Percentiles rank a stretch among this genome's conserved stretches.
Evolutionary conservation across 1,140 invertebrate genomes (phyloP).

Genomic region (Drosophila novamexicana): DNA sequence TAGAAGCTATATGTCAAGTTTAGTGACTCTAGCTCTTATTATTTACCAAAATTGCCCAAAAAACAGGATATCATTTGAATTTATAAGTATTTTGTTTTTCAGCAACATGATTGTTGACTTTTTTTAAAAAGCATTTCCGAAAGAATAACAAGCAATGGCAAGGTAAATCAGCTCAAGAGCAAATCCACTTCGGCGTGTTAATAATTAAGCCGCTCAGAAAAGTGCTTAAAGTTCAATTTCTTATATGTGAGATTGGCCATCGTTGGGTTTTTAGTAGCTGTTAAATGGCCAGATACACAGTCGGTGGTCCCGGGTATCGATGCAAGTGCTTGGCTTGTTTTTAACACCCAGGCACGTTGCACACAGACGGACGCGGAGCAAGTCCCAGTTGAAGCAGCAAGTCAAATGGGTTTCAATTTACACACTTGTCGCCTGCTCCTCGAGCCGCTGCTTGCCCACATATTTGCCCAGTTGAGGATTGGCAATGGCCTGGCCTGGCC

Average conservation of each 20-base stretch:
- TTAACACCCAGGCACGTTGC: constrained; percentile 65
- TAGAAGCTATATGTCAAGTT: no score
- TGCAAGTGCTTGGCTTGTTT: constrained; percentile 68
- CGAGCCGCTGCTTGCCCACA: constrained; percentile 45
- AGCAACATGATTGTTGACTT: background rate
- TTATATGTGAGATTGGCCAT: constrained; percentile 52
- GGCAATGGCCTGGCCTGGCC: constrained; percentile 8
- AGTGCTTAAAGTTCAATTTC: constrained; percentile 45
- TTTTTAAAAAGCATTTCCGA: background rate
- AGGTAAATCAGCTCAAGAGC: constrained; percentile 46
- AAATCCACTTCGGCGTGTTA: constrained; percentile 61
- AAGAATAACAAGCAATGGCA: background rate
- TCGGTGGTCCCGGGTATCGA: constrained; percentile 62
- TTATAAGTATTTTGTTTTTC: background rate
- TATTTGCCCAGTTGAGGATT: constrained; percentile 30
- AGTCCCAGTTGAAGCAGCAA: background rate
- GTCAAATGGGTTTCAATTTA: constrained; percentile 75
- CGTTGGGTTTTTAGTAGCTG: constrained; percentile 74
- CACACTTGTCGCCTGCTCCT: constrained; percentile 67
- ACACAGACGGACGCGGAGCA: background rate
- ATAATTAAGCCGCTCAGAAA: constrained; percentile 28
- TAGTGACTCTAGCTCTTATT: no score
- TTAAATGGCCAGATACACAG: constrained; percentile 71
- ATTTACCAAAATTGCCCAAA: no score
- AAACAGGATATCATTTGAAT: no score